Conservation (phyloP, 1,140 invertebrate species). For the Cardiocondyla obscurior region DNA sequence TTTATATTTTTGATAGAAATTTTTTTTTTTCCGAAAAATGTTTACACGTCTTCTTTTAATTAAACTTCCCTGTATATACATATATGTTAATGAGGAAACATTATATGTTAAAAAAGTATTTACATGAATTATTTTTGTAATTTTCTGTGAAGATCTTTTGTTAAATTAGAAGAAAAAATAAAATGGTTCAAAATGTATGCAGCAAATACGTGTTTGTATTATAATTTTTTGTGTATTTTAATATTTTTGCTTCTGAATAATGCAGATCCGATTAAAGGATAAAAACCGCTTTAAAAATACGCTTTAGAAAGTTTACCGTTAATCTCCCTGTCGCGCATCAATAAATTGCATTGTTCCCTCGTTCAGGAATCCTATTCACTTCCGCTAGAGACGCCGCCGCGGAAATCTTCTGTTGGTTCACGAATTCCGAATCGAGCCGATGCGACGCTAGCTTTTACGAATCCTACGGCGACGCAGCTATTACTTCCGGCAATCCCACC, state of each 20-base stretch:
- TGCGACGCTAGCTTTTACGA: slow-evolving; percentile 26
- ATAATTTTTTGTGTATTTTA: background rate
- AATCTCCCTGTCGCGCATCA: slow-evolving; percentile 19
- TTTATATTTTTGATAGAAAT: background rate
- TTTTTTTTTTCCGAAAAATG: background rate
- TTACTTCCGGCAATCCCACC: slow-evolving; percentile 62
- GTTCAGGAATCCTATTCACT: slow-evolving; percentile 45
- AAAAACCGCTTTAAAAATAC: background rate
- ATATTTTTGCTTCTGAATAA: background rate
- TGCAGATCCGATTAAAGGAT: slow-evolving; percentile 1
- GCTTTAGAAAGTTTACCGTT: slow-evolving; percentile 28
- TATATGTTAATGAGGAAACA: background rate
- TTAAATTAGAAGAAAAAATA: background rate
- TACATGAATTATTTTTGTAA: background rate
- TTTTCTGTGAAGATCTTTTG: background rate
- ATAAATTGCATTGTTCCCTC: slow-evolving; percentile 26
- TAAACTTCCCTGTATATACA: too few species aligned
- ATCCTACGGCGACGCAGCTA: slow-evolving; percentile 40
- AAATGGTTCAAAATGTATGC: background rate
- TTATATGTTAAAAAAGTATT: background rate
- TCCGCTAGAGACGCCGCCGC: background rate
- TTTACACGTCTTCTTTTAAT: background rate
- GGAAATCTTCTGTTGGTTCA: slow-evolving; percentile 51
- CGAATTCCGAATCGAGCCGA: slow-evolving; percentile 46
- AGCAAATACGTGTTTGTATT: background rate